phyloP scores from a whole-genome alignment of 2,888 invertebrate species.

The Spatulosminthurus flaviceps region DNA sequence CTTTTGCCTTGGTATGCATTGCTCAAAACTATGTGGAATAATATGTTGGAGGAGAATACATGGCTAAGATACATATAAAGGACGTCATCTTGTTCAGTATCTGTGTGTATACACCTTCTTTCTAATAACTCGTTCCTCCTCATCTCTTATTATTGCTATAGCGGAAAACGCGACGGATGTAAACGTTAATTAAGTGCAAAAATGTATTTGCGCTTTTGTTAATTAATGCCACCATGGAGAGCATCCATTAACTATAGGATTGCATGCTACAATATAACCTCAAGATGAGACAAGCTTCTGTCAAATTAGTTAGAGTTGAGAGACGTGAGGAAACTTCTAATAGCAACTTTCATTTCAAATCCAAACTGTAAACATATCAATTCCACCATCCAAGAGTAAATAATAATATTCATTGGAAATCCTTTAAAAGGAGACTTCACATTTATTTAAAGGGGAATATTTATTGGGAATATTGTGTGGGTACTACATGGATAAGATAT shows the following conservation, averaged over 20 bases:
- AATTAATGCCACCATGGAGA: conserved; percentile 2
- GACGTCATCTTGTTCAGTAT: no score
- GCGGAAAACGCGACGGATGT: no score
- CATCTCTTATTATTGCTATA: no score
- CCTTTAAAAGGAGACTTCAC: neutral
- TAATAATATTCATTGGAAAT: neutral
- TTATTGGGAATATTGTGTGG: no score
- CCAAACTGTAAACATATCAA: conserved; percentile 27
- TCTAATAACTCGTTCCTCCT: neutral
- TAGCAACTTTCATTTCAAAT: conserved; percentile 22
- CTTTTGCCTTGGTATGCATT: no score
- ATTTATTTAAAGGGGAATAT: no score
- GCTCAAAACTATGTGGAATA: no score
- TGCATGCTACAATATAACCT: neutral
- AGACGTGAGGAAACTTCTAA: conserved; percentile 30
- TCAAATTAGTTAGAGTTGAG: conserved; percentile 33
- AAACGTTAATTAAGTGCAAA: conserved; percentile 14
- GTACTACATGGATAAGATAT: neutral
- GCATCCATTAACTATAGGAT: neutral
- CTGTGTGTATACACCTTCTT: no score
- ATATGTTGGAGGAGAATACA: no score
- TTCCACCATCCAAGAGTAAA: no score
- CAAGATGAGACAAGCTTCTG: conserved; percentile 24
- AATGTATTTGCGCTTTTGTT: conserved; percentile 3
- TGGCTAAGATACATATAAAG: no score